phyloP scores from a whole-genome alignment of 2,888 invertebrate genomes.

The Drosophila siamana region DNA sequence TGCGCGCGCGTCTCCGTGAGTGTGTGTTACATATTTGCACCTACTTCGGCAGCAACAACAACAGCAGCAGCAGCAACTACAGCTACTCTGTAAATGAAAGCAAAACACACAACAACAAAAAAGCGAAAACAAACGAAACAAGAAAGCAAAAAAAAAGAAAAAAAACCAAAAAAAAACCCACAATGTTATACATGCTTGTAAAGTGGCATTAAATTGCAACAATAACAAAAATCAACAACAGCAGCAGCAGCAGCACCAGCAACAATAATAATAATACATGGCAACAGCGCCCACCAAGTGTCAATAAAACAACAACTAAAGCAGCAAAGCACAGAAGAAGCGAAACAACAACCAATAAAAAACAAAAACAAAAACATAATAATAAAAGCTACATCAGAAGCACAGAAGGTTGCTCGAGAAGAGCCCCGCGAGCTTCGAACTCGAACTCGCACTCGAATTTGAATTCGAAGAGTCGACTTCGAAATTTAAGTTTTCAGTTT shows the following conservation, averaged over 20 bases:
- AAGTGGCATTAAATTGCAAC: constrained; percentile 70
- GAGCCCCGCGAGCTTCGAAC: constrained; percentile 21
- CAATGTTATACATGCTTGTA: constrained; percentile 65
- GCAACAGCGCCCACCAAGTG: constrained; percentile 52
- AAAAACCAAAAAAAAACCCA: constrained; percentile 35
- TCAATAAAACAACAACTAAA: constrained; percentile 44
- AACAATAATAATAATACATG: constrained; percentile 38
- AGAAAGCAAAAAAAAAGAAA: constrained; percentile 19
- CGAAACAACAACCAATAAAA: not conserved
- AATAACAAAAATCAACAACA: constrained; percentile 52
- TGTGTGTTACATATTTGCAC: constrained; percentile 35
- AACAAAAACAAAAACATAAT: constrained; percentile 35
- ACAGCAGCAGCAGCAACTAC: constrained; percentile 6
- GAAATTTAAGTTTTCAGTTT: constrained; percentile 33
- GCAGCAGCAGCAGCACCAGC: constrained; percentile 25
- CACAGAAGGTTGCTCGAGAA: constrained; percentile 52
- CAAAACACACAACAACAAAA: constrained; percentile 37
- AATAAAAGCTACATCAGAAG: too few relatives aligned
- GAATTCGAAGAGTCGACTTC: constrained; percentile 25
- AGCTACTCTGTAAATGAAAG: constrained; percentile 45
- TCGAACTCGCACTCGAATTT: constrained; percentile 36
- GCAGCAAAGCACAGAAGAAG: not conserved
- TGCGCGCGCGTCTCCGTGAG: constrained; percentile 11
- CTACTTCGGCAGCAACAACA: constrained; percentile 33
- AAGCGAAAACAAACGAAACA: constrained; percentile 17